phyloP scores from a whole-genome alignment of 2,797 vertebrate genomes.

The Masticophis lateralis region DNA sequence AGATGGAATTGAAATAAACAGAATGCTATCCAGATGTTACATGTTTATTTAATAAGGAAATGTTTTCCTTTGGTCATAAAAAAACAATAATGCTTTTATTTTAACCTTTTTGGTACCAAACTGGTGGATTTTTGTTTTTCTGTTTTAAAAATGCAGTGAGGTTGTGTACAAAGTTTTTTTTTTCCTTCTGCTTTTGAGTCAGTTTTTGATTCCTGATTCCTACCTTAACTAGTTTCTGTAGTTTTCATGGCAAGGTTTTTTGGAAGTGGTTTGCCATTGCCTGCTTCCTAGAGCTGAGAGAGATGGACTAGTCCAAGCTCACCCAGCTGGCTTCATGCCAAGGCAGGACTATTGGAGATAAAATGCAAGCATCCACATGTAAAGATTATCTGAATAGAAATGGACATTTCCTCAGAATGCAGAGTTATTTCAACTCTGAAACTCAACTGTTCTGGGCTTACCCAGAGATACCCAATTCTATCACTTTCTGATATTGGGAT shows the following conservation, averaged over 20 bases:
- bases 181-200: not conserved
- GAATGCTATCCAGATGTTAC: constrained; percentile 68
- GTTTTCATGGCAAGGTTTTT: not conserved
- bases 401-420: not conserved
- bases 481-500: not conserved
- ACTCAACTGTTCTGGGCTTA: not conserved
- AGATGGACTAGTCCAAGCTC: not conserved
- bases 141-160: not conserved
- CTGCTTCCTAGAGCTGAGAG: not conserved
- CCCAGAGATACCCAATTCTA: not conserved
- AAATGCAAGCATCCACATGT: not conserved
- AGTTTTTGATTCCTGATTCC: not conserved
- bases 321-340: not conserved
- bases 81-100: constrained; percentile 68
- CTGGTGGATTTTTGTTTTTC: constrained; percentile 30
- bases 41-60: constrained; percentile 59
- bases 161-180: not conserved
- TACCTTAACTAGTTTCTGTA: not conserved
- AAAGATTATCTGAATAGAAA: not conserved
- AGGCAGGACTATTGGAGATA: not conserved
- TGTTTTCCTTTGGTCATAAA: constrained; percentile 59
- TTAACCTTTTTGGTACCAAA: constrained; percentile 56
- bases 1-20: constrained; percentile 58
- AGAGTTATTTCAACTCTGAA: not conserved
- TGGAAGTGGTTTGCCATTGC: not conserved